Evolutionary conservation across 1,140 invertebrate genomes (phyloP).

Genomic region (Brachionus koreanus): DNA sequence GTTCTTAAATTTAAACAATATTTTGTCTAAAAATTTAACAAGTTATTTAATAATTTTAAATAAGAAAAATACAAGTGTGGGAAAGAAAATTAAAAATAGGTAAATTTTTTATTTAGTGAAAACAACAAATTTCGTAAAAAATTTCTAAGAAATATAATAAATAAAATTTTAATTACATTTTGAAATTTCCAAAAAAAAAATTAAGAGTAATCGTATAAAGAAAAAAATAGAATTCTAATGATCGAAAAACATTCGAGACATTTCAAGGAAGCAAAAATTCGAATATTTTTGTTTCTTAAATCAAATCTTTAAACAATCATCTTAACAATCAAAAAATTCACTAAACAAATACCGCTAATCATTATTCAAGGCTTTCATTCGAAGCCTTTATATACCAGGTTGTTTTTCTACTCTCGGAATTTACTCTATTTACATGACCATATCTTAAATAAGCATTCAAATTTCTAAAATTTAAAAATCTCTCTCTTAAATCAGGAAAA

Average conservation of each 20-base stretch:
- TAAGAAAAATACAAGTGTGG: not conserved
- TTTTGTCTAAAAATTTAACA: no score
- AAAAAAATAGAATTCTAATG: not conserved
- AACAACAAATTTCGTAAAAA: slow-evolving; percentile 9
- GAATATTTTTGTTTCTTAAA: not conserved
- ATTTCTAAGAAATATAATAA: not conserved
- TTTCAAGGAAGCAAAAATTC: not conserved
- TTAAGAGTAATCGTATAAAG: not conserved
- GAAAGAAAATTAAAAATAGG: not conserved
- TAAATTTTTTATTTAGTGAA: not conserved
- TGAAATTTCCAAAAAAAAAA: not conserved
- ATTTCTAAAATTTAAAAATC: not conserved
- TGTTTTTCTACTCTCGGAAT: not conserved
- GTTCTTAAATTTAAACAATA: no score
- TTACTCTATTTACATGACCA: not conserved
- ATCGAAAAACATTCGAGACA: not conserved
- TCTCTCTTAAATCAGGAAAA: slow-evolving; percentile 5
- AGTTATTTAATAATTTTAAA: no score
- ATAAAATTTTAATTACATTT: slow-evolving; percentile 7
- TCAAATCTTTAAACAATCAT: not conserved
- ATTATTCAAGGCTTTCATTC: not conserved
- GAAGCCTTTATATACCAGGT: not conserved
- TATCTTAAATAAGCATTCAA: not conserved
- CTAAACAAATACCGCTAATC: not conserved
- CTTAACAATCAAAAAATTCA: not conserved